Conservation (phyloP, 2,113 vertebrate genomes). For the Tychaedon coryphoeus region DNA sequence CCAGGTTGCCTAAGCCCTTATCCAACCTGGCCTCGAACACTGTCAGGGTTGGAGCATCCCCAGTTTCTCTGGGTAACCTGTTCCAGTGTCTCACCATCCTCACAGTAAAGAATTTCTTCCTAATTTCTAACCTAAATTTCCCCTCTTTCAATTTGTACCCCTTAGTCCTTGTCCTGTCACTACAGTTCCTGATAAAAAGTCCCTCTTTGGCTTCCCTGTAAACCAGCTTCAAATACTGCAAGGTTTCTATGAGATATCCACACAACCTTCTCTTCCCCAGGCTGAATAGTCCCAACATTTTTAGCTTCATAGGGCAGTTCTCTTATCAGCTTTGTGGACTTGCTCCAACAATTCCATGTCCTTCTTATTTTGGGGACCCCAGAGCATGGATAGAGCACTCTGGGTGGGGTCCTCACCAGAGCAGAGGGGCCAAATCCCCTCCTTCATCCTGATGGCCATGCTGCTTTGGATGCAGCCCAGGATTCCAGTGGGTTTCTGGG, state of each 20-base stretch:
- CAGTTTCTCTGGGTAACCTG: neutral
- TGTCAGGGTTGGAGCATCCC: neutral
- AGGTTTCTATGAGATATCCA: neutral
- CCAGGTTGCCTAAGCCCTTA: neutral
- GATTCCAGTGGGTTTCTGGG: neutral
- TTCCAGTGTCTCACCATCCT: neutral
- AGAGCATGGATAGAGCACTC: neutral
- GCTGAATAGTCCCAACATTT: neutral
- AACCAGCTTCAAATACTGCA: neutral
- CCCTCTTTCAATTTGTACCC: neutral
- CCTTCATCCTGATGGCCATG: neutral
- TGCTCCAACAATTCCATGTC: neutral
- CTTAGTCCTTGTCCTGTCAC: neutral
- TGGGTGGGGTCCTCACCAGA: neutral
- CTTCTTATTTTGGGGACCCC: neutral
- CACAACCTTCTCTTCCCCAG: neutral
- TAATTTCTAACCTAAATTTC: neutral
- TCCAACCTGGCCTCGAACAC: neutral
- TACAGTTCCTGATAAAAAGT: neutral
- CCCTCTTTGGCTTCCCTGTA: neutral
- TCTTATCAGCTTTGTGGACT: neutral
- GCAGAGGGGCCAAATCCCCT: neutral
- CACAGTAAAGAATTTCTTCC: neutral
- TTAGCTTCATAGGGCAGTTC: neutral
- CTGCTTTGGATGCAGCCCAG: neutral